These are phyloP conservation scores for Protobothrops mucrosquamatus DNA, from an alignment of 2,113 vertebrate genomes.

Conservation along the genomic window DNA sequence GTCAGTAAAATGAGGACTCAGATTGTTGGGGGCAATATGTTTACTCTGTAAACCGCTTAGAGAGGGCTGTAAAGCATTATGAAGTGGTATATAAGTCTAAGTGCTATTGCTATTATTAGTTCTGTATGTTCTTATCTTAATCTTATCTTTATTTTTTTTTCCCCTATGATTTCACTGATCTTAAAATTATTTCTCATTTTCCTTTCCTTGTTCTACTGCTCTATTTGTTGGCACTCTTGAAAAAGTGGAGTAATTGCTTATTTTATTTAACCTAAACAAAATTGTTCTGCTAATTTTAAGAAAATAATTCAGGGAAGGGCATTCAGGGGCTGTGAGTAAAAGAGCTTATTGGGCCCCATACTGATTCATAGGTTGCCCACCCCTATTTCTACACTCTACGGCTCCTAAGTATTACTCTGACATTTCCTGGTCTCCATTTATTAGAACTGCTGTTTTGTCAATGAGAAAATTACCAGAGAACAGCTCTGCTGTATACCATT, in stretches of 20 bases:
- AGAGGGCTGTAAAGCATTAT: too few species aligned
- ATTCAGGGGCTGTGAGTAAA: neutral
- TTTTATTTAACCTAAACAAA: neutral
- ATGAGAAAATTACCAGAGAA: rapidly evolving
- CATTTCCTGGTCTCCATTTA: neutral
- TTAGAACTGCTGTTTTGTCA: neutral
- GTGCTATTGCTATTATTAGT: neutral
- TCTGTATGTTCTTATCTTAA: neutral
- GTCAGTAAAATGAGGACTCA: too few species aligned
- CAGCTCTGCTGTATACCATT: neutral
- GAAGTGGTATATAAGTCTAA: too few species aligned
- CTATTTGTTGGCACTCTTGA: neutral
- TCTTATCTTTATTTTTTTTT: neutral
- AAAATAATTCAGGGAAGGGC: neutral
- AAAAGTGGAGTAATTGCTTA: neutral
- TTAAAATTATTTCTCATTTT: neutral
- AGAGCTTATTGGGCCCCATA: neutral
- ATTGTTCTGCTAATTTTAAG: neutral
- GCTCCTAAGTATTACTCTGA: neutral
- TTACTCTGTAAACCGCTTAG: too few species aligned
- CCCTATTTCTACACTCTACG: neutral
- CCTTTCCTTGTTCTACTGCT: neutral
- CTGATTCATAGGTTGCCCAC: neutral
- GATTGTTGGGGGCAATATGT: too few species aligned
- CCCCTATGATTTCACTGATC: neutral